A percentile compares a stretch with the other conserved stretches of the same genome.
These are phyloP conservation scores for Oenanthe oenanthe DNA, from an alignment of 2,113 vertebrate genomes.

Conservation along the genomic window DNA sequence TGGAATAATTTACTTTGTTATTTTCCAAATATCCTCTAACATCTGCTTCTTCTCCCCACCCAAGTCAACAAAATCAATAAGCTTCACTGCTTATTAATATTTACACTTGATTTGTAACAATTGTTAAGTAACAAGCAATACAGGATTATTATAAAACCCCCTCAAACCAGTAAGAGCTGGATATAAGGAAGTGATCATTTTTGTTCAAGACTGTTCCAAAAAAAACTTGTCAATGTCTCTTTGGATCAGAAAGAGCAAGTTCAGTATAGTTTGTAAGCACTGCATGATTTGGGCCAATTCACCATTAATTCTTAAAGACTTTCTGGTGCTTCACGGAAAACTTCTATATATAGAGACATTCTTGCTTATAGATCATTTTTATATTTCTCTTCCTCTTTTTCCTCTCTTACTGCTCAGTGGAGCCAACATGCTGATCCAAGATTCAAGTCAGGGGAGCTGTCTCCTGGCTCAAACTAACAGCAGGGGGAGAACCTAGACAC, in stretches of 20 bases:
- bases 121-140: not conserved
- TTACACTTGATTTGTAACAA: not conserved
- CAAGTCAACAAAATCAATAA: not conserved
- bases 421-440: slow-evolving; percentile 62
- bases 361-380: slow-evolving; percentile 48
- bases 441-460: slow-evolving; percentile 51
- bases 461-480: slow-evolving; percentile 37
- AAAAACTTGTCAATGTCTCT: not conserved
- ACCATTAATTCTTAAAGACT: slow-evolving; percentile 28
- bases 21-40: not conserved
- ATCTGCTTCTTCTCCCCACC: not conserved
- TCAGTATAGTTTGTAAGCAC: not conserved
- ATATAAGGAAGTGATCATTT: not conserved
- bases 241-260: slow-evolving; percentile 10
- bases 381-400: slow-evolving; percentile 56
- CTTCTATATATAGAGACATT: slow-evolving; percentile 52
- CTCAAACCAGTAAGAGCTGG: not conserved
- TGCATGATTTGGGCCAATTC: not conserved
- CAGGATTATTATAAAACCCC: not conserved
- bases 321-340: slow-evolving; percentile 33
- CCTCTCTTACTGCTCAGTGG: slow-evolving; percentile 14
- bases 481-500: not conserved
- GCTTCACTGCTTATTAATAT: not conserved
- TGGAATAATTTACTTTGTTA: not conserved
- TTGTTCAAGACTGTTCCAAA: not conserved